phyloP scores from a whole-genome alignment of 2,113 vertebrate genomes.

The Nannospalax galili region DNA sequence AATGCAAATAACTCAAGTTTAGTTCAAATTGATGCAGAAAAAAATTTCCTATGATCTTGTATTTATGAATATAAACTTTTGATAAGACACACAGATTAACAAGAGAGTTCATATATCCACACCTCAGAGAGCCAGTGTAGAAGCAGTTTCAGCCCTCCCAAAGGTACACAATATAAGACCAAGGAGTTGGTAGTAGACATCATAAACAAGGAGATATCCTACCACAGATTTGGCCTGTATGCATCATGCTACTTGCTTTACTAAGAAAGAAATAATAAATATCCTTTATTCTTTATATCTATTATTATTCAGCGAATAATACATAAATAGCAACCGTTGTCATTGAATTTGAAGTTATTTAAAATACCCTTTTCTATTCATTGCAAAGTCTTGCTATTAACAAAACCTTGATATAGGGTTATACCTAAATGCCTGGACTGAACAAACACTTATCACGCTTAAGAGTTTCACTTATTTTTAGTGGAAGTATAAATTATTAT shows the following conservation, averaged over 20 bases:
- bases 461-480: neutral
- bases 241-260: neutral
- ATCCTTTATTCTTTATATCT: neutral
- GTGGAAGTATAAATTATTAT: neutral
- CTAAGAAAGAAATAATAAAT: neutral
- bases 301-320: neutral
- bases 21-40: neutral
- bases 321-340: neutral
- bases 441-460: neutral
- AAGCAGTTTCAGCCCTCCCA: neutral
- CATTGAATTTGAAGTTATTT: no score
- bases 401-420: no score
- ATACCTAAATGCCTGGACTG: no score
- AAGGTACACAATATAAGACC: neutral
- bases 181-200: neutral
- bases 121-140: no score
- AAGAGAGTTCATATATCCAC: neutral
- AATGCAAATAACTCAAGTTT: neutral
- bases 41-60: neutral
- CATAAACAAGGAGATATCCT: neutral
- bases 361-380: no score
- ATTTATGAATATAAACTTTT: no score
- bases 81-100: no score
- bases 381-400: no score
- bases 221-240: neutral